A percentile compares a stretch with the other conserved stretches of the same genome.
Conservation (phyloP, 2,888 invertebrate species). For the Nebria salina region DNA sequence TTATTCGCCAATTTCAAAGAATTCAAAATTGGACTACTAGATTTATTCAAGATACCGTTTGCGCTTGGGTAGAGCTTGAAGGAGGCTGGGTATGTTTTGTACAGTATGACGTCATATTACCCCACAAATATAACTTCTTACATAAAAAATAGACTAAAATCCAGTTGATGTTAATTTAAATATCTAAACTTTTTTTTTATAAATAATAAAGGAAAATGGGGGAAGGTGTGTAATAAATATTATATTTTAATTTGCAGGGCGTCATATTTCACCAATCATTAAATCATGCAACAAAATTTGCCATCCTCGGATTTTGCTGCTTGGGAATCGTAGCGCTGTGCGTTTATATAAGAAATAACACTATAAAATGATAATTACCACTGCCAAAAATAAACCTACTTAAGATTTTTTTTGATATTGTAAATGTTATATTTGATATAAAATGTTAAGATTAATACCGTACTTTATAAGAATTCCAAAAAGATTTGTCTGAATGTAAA, state of each 20-base stretch:
- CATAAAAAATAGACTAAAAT: no score
- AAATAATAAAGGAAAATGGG: no score
- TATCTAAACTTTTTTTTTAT: no score
- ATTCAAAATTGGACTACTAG: constrained; percentile 68
- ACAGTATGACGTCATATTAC: not conserved
- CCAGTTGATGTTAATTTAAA: no score
- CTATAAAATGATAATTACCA: constrained; percentile 28
- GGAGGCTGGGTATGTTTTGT: constrained; percentile 68
- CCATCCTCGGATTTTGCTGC: constrained; percentile 33
- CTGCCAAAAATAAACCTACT: constrained; percentile 23
- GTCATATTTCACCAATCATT: constrained; percentile 31
- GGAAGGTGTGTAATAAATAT: not conserved
- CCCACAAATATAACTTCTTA: no score
- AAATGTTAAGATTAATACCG: not conserved
- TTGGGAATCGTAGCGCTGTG: constrained; percentile 33
- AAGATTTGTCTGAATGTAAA: constrained; percentile 2
- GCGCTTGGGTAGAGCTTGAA: constrained; percentile 67
- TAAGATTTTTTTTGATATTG: constrained; percentile 20
- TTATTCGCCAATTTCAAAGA: constrained; percentile 65
- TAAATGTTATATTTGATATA: constrained; percentile 27
- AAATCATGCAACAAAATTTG: constrained; percentile 34
- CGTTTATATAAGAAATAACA: constrained; percentile 33
- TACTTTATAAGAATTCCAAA: not conserved
- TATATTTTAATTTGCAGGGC: constrained; percentile 16
- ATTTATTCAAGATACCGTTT: constrained; percentile 67